Base-by-base conservation (phyloP, 2,797 vertebrate genomes). In the Brotula barbata region DNA sequence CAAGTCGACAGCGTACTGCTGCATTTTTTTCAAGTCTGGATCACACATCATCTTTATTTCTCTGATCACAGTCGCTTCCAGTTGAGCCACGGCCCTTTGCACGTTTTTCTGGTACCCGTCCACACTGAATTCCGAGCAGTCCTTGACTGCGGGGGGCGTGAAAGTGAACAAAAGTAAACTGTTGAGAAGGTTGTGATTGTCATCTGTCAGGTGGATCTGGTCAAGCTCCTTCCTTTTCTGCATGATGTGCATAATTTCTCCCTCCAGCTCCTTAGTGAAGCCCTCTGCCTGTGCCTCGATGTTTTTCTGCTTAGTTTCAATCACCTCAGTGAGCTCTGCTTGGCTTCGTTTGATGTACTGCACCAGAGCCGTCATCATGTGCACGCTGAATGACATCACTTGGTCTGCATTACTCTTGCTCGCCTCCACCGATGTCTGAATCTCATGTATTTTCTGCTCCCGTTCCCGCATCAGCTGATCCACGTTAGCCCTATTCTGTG, bases 1-100 rank as follows among this genome's bases (percentile, higher is more conserved):
- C 23, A 89, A 59, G 41, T 85, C 58, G 19, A 83, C 80, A 21
- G 83, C 80, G 3, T 78, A 41, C 7, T 1, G 28, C 71, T 80
- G 69, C 56, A 78, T 53, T 37, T 72, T 57, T 67, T 64, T 79
- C 17, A 80, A 64, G 53, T 77, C 63, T 0, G 79, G 83, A 75
- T 87, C 82, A 48, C 84, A 88, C 37, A 87, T 5, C 52, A 19
- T 37, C 31, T n/a, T 44, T 33, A 85, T 59, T 50, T 86, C 70
- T 55, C 15, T 62, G 14, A 1, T 63, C 16, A 83, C 36, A 4
- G 53, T 61, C 8, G n/a, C 17, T 61, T 59, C 8, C 46, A 88
- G 48, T 2, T 31, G 11, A 11, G 17, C 16, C 56, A 82, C 10
- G 5, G 57, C 39, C 16, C 1, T 73, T 20, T 60, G 21, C 31